Evolutionary conservation across 2,888 invertebrate species (phyloP).

Genomic region (Trichopoda pennipes): DNA sequence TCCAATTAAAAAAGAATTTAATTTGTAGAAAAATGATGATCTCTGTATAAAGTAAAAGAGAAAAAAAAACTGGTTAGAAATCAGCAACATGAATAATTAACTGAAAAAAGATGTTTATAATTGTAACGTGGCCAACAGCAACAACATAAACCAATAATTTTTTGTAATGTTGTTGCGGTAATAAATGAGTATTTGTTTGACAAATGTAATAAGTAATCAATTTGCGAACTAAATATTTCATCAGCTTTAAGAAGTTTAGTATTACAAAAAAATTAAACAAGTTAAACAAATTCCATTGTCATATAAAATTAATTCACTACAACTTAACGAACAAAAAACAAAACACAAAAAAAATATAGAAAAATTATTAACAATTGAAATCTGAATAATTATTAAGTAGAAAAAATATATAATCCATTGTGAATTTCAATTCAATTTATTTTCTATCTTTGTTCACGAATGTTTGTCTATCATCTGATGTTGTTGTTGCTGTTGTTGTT

Average conservation of each 20-base stretch:
- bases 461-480: constrained; percentile 6
- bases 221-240: constrained; percentile 15
- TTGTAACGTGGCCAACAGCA: constrained; percentile 35
- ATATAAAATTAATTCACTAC: constrained; percentile 61
- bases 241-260: background rate
- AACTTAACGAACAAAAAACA: constrained; percentile 34
- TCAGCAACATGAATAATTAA: constrained; percentile 41
- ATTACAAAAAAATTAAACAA: constrained; percentile 41
- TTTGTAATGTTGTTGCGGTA: constrained; percentile 29
- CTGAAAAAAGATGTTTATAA: constrained; percentile 34
- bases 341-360: too few relatives aligned
- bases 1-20: background rate
- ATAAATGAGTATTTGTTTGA: constrained; percentile 25
- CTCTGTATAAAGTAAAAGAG: background rate
- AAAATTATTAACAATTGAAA: background rate
- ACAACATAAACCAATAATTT: background rate
- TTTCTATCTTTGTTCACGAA: constrained; percentile 5
- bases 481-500: too few relatives aligned
- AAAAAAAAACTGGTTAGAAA: constrained; percentile 34
- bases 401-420: constrained; percentile 16
- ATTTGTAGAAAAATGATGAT: background rate
- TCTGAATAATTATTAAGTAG: constrained; percentile 20
- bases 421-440: constrained; percentile 40
- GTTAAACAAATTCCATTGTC: constrained; percentile 59
- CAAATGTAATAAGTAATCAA: constrained; percentile 56